Evolutionary conservation across 53 echinoderm and acorn worm genomes (phyloP), one percentile per base, ranked within the genome.

Genomic region (Crossaster papposus): DNA sequence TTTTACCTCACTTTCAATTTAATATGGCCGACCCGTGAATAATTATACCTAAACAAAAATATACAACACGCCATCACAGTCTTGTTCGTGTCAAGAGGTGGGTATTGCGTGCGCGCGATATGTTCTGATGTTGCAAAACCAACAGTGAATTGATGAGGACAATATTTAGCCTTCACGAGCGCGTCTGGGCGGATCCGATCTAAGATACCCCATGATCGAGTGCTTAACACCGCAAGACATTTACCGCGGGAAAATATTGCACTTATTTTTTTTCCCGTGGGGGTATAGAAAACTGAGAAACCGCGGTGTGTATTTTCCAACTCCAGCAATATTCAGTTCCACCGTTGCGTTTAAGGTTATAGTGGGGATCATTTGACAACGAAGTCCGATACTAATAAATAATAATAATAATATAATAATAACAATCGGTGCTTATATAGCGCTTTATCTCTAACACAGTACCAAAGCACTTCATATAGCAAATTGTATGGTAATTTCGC

Each of bases 171-270:
- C 24, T 26, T 68, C 20, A 24, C 3, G 28, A 10, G 28, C 68
- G 68, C 81, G 58, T 81, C 31, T 63, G 55, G 64, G 51, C 30
- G 23, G 31, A 81, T 81, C 81, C 20, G 62, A 34, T 33, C 80
- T 30, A 38, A 9, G 44, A 63, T 32, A 11, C 31, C 34, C 20
- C 30, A 20, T 33, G 22, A 81, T 11, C 17, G 14, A 32, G 52
- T 79, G 17, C 53, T 30, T 31, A 18, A 12, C 4, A 9, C 22
- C 13, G 35, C 0, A 31, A 23, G 23, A 54, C 32, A 32, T 51
- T 58, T 30, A 31, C 81, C 58, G 63, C 62, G 64, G 81, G 81
- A 81, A 81, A 55, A 81, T 81, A 32, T 51, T 26, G 79, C 79
- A 79, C 79, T 79, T 79, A 79, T 52, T 52, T 30, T 17, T 30